phyloP scores from a whole-genome alignment of 2,113 vertebrate genomes.

The Urocitellus parryii region DNA sequence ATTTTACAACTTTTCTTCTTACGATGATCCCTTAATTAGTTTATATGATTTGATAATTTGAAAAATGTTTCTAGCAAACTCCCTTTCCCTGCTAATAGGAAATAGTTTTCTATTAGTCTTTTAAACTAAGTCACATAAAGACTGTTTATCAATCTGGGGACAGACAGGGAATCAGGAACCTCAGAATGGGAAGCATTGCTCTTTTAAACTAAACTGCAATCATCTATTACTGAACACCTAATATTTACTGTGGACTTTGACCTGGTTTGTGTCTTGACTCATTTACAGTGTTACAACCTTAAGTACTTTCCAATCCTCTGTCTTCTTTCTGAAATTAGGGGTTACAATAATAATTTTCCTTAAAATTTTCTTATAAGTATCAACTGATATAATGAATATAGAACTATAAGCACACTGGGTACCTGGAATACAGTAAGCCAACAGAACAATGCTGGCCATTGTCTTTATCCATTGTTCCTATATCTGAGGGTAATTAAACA shows the following conservation, averaged over 20 bases:
- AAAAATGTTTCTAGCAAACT: conserved; percentile 34
- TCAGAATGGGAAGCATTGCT: too few relatives aligned
- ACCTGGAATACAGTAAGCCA: neutral
- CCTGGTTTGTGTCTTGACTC: conserved; percentile 17
- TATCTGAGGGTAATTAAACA: neutral
- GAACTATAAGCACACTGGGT: neutral
- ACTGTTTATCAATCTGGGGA: neutral
- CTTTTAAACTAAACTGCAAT: neutral
- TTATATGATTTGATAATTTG: neutral
- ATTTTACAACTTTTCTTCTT: neutral
- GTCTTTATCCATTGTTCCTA: neutral
- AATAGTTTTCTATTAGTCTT: neutral
- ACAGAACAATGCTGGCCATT: neutral
- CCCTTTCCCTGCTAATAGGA: neutral
- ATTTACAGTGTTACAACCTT: neutral
- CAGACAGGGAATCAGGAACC: neutral
- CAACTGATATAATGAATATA: neutral
- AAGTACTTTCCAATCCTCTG: neutral
- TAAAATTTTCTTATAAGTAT: neutral
- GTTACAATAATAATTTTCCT: neutral
- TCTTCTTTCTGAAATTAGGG: neutral
- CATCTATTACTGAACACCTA: neutral
- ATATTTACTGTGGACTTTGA: neutral
- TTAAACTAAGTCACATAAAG: neutral
- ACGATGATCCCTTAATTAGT: neutral